Base-by-base conservation (phyloP, 2,888 invertebrate genomes). In the Alitta virens region DNA sequence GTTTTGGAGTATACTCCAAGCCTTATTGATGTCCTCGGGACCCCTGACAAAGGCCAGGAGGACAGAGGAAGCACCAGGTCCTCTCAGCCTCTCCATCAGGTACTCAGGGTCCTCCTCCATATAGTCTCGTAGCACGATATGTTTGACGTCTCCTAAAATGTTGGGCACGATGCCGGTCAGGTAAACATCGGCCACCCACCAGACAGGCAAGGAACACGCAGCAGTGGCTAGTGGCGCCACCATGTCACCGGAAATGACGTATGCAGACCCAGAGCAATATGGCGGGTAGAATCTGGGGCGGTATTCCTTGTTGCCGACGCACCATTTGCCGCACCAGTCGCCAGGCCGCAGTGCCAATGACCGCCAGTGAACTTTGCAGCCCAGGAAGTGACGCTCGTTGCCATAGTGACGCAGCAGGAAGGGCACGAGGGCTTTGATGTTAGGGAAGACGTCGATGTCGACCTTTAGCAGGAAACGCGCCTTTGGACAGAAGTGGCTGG, bases 321-420 rank as follows among this genome's bases (percentile, higher is more conserved):
- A 46, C 46, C 46, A 46, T 21, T 46, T 46, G n/a, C 46, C 46
- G 46, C 46, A 46, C 46, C 46, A 46, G 21, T n/a, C 46, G n/a
- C 46, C 46, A 46, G 46, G 46, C n/a, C 46, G n/a, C 7, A 46
- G n/a, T 3, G 21, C 46, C 46, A 21, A 46, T 7, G 46, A 46
- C 46, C 21, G 5, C 46, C 46, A 46, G 46, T 46, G 46, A n/a
- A 46, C 46, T 21, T 46, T 46, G 21, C 46, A 46, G 18, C 46
- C 46, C 3, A 46, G 21, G 21, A 46, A 46, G 18, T 21, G 46
- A n/a, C 7, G n/a, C 46, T 46, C 46, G n/a, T 46, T 21, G 21
- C 46, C 46, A 21, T 46, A 46, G 46, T 16, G n/a, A 18, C 18
- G 21, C 46, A 46, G 46, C 46, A 46, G 21, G 21, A 46, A 46